phyloP scores from a whole-genome alignment of 2,113 vertebrate species.

The Tetrax tetrax region DNA sequence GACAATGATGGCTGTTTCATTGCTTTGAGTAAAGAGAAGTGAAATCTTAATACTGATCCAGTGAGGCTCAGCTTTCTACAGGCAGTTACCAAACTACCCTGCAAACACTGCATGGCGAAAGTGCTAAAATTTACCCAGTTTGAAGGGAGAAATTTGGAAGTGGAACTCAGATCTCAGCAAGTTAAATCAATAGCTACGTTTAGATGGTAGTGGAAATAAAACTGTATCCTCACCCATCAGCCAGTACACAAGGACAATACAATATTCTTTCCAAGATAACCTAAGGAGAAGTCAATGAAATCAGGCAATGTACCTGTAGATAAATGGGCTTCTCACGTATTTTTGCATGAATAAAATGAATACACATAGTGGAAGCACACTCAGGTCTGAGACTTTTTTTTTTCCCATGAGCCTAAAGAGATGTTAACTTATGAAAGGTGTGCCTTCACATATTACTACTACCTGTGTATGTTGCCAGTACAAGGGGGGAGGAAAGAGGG shows the following conservation, averaged over 20 bases:
- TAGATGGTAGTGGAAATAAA: not conserved
- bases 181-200: not conserved
- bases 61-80: not conserved
- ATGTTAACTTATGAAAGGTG: not conserved
- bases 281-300: not conserved
- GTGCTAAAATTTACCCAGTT: not conserved
- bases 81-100: not conserved
- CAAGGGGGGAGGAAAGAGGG: rapidly evolving
- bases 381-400: not conserved
- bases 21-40: not conserved
- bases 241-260: not conserved
- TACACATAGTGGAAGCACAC: not conserved
- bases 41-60: not conserved
- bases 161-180: not conserved
- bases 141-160: not conserved
- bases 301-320: not conserved
- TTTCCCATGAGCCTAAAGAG: not conserved
- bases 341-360: not conserved
- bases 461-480: not conserved
- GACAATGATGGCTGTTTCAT: not conserved
- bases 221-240: not conserved
- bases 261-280: not conserved
- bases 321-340: not conserved
- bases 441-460: not conserved
- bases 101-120: not conserved